Evolutionary conservation across 2,113 vertebrate species (phyloP), one percentile per base, ranked within the genome.

Genomic region (Rhagologus leucostigma): DNA sequence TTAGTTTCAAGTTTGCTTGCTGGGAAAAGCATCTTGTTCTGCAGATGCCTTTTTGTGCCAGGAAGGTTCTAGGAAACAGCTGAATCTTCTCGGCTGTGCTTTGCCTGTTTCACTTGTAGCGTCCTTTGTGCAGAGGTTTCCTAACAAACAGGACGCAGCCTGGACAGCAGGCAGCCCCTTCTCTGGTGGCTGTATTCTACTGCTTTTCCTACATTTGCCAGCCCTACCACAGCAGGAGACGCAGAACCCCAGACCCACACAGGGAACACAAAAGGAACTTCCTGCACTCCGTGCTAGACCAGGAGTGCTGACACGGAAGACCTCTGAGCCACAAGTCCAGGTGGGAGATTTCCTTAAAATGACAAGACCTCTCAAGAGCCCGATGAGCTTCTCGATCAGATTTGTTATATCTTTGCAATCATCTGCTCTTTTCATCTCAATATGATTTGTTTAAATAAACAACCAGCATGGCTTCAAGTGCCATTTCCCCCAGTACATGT

Each of bases 401-500:
- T 70, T 86, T 78, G 57, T 87, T 75, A 1, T 5, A 32, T 77
- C 64, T 90, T 81, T 60, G 80, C 76, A 90, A 74, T 93, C 85
- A 96, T 87, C 80, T 89, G 46, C 92, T 93, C 69, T 74, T 84
- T 76, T 59, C 73, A 55, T 89, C 86, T 93, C 87, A 57, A 70
- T 81, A 50, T 67, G 69, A 80, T 93, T 95, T 97, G 94, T 96
- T 96, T 97, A 95, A 96, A 91, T 71, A 96, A 96, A 96, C 93
- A 97, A 86, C 57, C 93, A 96, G 94, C 87, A 85, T 47, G 91
- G 88, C 69, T 92, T 93, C 83, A 52, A 94, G 95, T 92, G 90
- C 42, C 86, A 85, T 90, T 63, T 87, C 92, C 82, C 75, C 80
- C 93, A 39, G 29, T 69, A 12, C 62, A 55, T 46, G 82, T 76